Evolutionary conservation across 1,140 invertebrate species (phyloP).

Genomic region (Apis cerana): DNA sequence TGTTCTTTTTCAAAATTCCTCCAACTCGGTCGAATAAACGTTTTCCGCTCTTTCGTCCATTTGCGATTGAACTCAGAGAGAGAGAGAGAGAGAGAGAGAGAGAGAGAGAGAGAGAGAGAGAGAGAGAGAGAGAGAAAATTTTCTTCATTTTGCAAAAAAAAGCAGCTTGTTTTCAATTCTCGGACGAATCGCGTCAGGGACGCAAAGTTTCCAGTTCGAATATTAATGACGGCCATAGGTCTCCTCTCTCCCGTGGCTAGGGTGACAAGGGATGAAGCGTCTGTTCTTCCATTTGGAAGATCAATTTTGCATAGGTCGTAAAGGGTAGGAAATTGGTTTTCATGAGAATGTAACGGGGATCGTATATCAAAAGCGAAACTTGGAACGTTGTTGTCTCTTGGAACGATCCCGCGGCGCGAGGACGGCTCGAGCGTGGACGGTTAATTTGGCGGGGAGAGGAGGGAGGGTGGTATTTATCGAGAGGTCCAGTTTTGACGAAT

Average conservation of each 20-base stretch:
- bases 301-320: conserved; percentile 53
- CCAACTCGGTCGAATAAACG: too few species aligned
- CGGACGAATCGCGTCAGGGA: background rate
- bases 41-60: too few species aligned
- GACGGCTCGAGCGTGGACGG: too few species aligned
- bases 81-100: too few species aligned
- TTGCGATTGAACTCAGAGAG: too few species aligned
- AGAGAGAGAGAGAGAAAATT: too few species aligned
- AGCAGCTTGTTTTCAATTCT: background rate
- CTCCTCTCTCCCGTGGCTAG: background rate
- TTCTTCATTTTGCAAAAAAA: background rate
- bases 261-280: conserved; percentile 34
- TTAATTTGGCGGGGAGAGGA: background rate
- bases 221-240: conserved; percentile 53
- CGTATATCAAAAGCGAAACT: conserved; percentile 1
- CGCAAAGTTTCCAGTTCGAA: background rate
- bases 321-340: conserved; percentile 30
- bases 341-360: conserved; percentile 22
- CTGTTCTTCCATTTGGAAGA: conserved; percentile 38
- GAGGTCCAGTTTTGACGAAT: background rate
- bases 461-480: too few species aligned
- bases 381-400: background rate
- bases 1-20: conserved; percentile 5
- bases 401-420: too few species aligned
- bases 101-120: too few species aligned